These are phyloP conservation scores for Oxygymnocypris stewartii DNA, from an alignment of 2,113 vertebrate species.

Conservation along the genomic window DNA sequence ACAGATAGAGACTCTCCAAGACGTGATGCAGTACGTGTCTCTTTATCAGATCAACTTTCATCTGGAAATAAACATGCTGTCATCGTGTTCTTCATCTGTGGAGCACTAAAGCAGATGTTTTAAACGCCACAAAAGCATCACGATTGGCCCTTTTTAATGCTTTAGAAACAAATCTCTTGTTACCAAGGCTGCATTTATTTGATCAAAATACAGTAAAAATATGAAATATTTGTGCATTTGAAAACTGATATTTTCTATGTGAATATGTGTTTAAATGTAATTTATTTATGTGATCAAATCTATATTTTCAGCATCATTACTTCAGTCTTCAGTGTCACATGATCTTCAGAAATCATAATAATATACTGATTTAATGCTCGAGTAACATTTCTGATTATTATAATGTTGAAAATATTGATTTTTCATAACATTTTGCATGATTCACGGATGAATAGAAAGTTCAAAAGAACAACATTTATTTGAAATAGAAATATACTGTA, in stretches of 20 bases:
- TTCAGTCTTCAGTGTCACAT: not conserved
- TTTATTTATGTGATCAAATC: no score
- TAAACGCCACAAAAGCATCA: not conserved
- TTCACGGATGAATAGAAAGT: not conserved
- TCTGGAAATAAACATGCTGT: not conserved
- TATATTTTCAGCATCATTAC: no score
- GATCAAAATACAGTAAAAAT: not conserved
- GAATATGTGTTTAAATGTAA: not conserved
- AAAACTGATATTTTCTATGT: not conserved
- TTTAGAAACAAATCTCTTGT: no score
- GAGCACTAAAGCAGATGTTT: slow-evolving; percentile 9
- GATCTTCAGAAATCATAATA: not conserved
- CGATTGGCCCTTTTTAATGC: not conserved
- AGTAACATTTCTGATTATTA: no score
- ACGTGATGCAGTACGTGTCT: not conserved
- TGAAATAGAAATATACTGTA: not conserved
- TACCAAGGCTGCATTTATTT: not conserved
- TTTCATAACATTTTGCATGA: no score
- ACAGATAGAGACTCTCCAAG: not conserved
- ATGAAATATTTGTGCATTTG: not conserved
- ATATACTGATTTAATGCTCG: no score
- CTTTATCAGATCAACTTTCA: slow-evolving; percentile 12
- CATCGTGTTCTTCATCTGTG: not conserved
- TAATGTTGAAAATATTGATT: not conserved
- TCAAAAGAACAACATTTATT: not conserved